Evolutionary conservation across 2,113 vertebrate species (phyloP).

Genomic region (Amblyornis subalaris): DNA sequence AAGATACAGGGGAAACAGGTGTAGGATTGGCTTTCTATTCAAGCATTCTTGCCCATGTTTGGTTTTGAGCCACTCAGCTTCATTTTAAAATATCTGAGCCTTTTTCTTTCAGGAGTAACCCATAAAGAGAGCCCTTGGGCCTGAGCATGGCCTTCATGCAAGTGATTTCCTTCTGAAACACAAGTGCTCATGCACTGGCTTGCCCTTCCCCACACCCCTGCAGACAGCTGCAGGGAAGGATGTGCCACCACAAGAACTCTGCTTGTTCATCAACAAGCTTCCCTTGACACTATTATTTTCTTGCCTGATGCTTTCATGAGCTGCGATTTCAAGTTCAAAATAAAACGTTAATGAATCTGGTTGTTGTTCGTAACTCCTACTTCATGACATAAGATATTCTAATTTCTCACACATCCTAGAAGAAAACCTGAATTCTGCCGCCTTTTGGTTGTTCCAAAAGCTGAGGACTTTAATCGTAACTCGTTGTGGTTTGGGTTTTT

Average conservation of each 20-base stretch:
- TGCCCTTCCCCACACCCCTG: background rate
- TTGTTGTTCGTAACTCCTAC: background rate
- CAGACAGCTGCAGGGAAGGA: background rate
- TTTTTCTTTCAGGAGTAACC: background rate
- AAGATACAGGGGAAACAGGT: background rate
- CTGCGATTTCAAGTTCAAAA: background rate
- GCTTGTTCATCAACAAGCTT: accelerated
- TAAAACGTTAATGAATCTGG: background rate
- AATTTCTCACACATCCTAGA: background rate
- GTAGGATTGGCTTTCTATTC: background rate
- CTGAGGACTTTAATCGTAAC: background rate
- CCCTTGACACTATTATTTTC: background rate
- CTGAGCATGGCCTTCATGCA: background rate
- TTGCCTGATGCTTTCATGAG: background rate
- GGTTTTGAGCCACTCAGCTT: background rate
- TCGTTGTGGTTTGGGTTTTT: background rate
- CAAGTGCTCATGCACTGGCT: accelerated
- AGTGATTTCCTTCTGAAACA: background rate
- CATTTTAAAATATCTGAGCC: background rate
- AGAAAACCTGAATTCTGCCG: background rate
- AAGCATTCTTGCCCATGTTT: background rate
- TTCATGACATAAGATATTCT: background rate
- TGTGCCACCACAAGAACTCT: background rate
- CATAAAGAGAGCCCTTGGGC: background rate
- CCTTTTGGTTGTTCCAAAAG: background rate